These are phyloP conservation scores for Habrosyne pyritoides DNA, from an alignment of 2,888 invertebrate species.

Conservation along the genomic window DNA sequence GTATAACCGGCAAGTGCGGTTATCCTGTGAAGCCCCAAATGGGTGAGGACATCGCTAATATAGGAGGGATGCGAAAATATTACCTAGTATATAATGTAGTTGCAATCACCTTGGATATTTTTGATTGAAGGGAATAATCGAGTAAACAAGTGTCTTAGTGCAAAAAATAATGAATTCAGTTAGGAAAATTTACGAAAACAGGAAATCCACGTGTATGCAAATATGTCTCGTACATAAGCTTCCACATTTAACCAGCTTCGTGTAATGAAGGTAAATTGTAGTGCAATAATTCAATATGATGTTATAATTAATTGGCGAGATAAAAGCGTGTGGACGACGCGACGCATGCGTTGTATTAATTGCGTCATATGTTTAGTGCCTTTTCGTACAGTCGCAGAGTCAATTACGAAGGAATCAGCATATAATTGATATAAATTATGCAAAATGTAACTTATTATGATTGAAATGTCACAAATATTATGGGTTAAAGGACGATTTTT, in stretches of 20 bases:
- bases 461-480: no score
- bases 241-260: conserved; percentile 16
- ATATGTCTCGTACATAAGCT: neutral
- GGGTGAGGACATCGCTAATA: conserved; percentile 7
- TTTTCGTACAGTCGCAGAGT: neutral
- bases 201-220: neutral
- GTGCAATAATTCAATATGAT: conserved; percentile 36
- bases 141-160: neutral
- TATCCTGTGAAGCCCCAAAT: neutral
- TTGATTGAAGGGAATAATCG: neutral
- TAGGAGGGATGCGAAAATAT: neutral
- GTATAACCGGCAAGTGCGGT: neutral
- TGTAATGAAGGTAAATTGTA: conserved; percentile 34
- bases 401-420: neutral
- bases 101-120: neutral
- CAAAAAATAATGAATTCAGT: no score
- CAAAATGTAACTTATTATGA: no score
- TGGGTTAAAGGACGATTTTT: no score
- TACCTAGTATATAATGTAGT: neutral
- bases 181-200: neutral
- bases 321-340: conserved; percentile 32
- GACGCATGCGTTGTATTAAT: conserved; percentile 27
- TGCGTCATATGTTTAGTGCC: conserved; percentile 22
- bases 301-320: conserved; percentile 45
- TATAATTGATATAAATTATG: neutral